Percentiles rank a stretch among this genome's conserved stretches.
Evolutionary conservation across 2,113 vertebrate genomes (phyloP).

Genomic region (Oryzias curvinotus): DNA sequence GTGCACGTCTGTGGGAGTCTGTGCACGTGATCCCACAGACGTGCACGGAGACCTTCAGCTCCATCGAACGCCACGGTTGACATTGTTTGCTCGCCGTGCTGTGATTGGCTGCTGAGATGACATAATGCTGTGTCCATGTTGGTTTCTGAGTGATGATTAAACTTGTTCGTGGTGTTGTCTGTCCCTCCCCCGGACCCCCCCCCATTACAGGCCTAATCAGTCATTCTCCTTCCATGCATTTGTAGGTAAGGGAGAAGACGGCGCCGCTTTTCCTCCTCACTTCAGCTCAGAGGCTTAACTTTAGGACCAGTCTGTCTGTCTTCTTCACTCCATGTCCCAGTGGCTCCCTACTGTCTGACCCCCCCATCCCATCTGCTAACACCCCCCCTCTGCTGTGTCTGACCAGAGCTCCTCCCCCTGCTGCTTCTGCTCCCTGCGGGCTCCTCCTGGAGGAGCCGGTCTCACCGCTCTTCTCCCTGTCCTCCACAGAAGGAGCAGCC

Average conservation of each 20-base stretch:
- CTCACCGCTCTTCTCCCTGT: slow-evolving; percentile 10
- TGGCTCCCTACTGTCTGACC: slow-evolving; percentile 24
- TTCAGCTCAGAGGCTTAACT: background rate
- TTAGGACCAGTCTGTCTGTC: too few relatives aligned
- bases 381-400: slow-evolving; percentile 12
- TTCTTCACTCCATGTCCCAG: slow-evolving; percentile 18
- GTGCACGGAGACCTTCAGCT: too few relatives aligned
- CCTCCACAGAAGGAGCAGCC: slow-evolving; percentile 86
- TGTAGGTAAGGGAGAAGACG: slow-evolving; percentile 94
- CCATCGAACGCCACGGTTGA: too few relatives aligned
- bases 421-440: slow-evolving; percentile 24
- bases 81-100: too few relatives aligned
- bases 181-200: slow-evolving; percentile 73
- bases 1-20: too few relatives aligned
- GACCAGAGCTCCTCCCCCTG: slow-evolving; percentile 33
- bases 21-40: too few relatives aligned
- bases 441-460: background rate
- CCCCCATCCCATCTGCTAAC: background rate
- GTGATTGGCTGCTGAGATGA: background rate
- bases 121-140: slow-evolving; percentile 1
- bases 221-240: slow-evolving; percentile 95
- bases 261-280: slow-evolving; percentile 18
- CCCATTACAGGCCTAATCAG: slow-evolving; percentile 89
- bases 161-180: slow-evolving; percentile 64
- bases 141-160: slow-evolving; percentile 68